phyloP scores from a whole-genome alignment of 2,888 invertebrate species.

The Polyommatus icarus region DNA sequence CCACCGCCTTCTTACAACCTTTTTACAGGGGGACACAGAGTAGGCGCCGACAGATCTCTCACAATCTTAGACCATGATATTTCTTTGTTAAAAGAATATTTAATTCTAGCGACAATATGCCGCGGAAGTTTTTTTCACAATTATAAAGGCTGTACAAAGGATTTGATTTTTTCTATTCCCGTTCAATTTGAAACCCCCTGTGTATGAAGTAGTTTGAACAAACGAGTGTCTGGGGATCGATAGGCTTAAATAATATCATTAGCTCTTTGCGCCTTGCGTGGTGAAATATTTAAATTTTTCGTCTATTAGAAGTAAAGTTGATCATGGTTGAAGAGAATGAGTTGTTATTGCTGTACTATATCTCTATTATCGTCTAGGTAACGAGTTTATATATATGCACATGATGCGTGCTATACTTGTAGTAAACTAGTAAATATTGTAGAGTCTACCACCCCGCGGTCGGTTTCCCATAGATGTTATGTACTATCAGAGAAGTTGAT shows the following conservation, averaged over 20 bases:
- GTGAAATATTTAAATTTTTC: not conserved
- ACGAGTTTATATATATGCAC: too few species aligned
- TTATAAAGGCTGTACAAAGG: constrained; percentile 27
- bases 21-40: constrained; percentile 76
- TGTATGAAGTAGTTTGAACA: constrained; percentile 11
- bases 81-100: constrained; percentile 35
- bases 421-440: too few species aligned
- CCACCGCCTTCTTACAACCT: constrained; percentile 80
- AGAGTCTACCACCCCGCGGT: too few species aligned
- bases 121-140: constrained; percentile 29
- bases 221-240: not conserved
- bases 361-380: too few species aligned
- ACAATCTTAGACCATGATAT: constrained; percentile 33
- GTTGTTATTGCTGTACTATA: too few species aligned
- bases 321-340: not conserved
- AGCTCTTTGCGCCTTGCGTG: constrained; percentile 4
- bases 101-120: constrained; percentile 34
- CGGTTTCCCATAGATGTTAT: too few species aligned
- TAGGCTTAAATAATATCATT: not conserved
- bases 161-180: constrained; percentile 23
- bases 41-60: constrained; percentile 57
- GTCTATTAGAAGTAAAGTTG: not conserved
- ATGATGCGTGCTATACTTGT: too few species aligned
- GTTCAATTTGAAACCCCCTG: constrained; percentile 20
- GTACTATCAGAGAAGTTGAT: too few species aligned